These are phyloP conservation scores for Leucoptera coffeella DNA, from an alignment of 2,888 invertebrate genomes.

Conservation along the genomic window DNA sequence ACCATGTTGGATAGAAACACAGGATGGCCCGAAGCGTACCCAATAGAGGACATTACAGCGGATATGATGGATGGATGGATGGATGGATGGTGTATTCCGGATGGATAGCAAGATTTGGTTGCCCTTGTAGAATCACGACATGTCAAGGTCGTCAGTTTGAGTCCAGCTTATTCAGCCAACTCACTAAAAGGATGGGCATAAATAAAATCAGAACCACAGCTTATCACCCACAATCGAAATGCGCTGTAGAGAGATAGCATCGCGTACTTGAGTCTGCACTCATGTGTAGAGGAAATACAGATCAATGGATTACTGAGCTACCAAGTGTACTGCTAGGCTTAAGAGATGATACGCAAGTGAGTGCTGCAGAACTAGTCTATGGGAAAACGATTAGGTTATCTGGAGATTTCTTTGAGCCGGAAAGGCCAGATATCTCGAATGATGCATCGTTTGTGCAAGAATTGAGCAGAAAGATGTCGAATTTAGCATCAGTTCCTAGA, in stretches of 20 bases:
- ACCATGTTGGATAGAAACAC: slow-evolving; percentile 10
- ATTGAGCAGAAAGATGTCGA: background rate
- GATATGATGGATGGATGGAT: slow-evolving; percentile 9
- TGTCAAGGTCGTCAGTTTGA: slow-evolving; percentile 16
- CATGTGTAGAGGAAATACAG: background rate
- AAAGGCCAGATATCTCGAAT: background rate
- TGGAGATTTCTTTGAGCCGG: slow-evolving; percentile 1
- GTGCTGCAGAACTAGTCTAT: slow-evolving; percentile 2
- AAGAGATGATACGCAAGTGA: background rate
- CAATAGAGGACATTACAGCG: slow-evolving; percentile 8
- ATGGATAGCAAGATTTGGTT: slow-evolving; percentile 4
- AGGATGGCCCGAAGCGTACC: slow-evolving; percentile 9
- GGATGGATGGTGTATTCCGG: slow-evolving; percentile 3
- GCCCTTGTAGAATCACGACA: slow-evolving; percentile 10
- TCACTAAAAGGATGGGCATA: slow-evolving; percentile 7
- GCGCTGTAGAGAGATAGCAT: slow-evolving; percentile 8
- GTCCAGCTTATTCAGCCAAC: slow-evolving; percentile 12
- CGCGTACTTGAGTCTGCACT: slow-evolving; percentile 6
- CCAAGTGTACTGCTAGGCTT: slow-evolving; percentile 11
- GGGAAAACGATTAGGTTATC: slow-evolving; percentile 1
- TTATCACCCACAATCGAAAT: no score
- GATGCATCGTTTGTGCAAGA: background rate
- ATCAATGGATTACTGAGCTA: slow-evolving; percentile 11
- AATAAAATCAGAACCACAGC: slow-evolving; percentile 6
- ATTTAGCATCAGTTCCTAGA: background rate